Conservation (phyloP, 2,888 invertebrate species). For the Lycia hirtaria region DNA sequence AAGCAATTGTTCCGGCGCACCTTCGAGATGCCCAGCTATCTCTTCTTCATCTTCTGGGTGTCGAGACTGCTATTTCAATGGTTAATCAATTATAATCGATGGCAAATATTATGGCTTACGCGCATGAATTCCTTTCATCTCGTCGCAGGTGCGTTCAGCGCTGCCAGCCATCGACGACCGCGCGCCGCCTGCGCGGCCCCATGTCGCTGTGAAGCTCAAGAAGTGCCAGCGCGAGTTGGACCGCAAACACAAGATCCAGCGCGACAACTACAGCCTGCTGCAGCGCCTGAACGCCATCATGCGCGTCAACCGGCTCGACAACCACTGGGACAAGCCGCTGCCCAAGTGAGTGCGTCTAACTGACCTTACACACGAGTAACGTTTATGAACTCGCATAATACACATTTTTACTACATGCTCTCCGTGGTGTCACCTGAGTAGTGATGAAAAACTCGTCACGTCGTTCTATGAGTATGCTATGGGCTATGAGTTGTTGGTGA, state of each 20-base stretch:
- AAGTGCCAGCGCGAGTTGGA: conserved; percentile 89
- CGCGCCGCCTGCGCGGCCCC: conserved; percentile 87
- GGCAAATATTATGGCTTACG: too few species aligned
- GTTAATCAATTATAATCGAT: too few species aligned
- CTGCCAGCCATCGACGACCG: conserved; percentile 88
- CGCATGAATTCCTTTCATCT: neutral
- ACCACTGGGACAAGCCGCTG: conserved; percentile 87
- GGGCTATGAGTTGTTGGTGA: neutral
- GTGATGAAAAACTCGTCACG: too few species aligned
- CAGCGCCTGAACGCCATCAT: conserved; percentile 88
- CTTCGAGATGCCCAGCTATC: too few species aligned
- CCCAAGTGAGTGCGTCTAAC: conserved; percentile 76
- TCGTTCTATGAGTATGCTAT: neutral
- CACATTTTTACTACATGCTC: too few species aligned
- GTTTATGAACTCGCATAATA: too few species aligned
- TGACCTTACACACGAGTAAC: too few species aligned
- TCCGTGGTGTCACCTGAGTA: neutral
- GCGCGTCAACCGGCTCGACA: conserved; percentile 88
- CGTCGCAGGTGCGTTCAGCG: conserved; percentile 85
- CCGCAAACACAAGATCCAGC: conserved; percentile 86
- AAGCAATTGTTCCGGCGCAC: too few species aligned
- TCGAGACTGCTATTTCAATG: too few species aligned
- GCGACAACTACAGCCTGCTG: conserved; percentile 88
- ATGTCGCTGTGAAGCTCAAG: conserved; percentile 89
- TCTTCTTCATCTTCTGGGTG: too few species aligned